Evolutionary conservation across 2,888 invertebrate species (phyloP).

Genomic region (Temnothorax unifasciatus): DNA sequence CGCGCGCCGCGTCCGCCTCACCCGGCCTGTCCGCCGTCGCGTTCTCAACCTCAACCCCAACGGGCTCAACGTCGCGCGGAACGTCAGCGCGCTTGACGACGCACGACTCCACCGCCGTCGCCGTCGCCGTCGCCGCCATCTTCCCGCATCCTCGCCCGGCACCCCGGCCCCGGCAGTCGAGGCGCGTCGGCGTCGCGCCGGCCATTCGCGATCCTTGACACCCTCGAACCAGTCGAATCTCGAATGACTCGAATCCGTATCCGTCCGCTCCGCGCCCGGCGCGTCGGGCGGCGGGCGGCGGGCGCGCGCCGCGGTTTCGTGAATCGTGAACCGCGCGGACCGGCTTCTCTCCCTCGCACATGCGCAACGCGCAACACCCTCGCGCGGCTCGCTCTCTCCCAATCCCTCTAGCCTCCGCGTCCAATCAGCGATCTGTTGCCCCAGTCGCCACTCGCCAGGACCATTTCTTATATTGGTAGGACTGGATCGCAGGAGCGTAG

Average conservation of each 20-base stretch:
- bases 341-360: neutral
- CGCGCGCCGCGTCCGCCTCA: conserved; percentile 21
- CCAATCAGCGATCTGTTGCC: too few relatives aligned
- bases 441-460: too few relatives aligned
- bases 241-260: too few relatives aligned
- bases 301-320: too few relatives aligned
- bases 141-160: conserved; percentile 64
- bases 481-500: too few relatives aligned
- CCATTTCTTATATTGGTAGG: too few relatives aligned
- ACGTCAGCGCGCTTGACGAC: conserved; percentile 74
- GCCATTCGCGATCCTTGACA: conserved; percentile 63
- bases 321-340: neutral
- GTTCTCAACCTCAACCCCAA: conserved; percentile 43
- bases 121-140: conserved; percentile 78
- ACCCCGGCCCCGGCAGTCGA: conserved; percentile 9
- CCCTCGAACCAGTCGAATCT: neutral
- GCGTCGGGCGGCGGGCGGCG: too few relatives aligned
- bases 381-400: too few relatives aligned
- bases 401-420: too few relatives aligned
- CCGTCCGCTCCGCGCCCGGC: neutral
- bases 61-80: conserved; percentile 59
- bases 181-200: neutral
- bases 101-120: conserved; percentile 76
- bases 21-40: conserved; percentile 68
- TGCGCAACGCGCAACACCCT: neutral